Evolutionary conservation across 2,113 vertebrate species (phyloP).

Genomic region (Charina bottae): DNA sequence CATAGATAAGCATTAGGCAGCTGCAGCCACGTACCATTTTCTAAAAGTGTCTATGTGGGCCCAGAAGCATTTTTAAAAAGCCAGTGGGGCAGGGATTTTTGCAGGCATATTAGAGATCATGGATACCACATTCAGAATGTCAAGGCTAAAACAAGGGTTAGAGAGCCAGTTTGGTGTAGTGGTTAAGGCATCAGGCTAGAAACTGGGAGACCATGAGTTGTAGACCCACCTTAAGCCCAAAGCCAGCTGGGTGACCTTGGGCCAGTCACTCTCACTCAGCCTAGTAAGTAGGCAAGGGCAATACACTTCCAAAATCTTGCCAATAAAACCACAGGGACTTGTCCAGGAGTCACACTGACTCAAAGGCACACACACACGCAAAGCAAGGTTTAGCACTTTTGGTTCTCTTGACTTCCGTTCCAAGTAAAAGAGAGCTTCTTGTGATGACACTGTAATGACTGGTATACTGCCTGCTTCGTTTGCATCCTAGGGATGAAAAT

Average conservation of each 20-base stretch:
- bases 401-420: neutral
- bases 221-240: neutral
- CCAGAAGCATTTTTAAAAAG: neutral
- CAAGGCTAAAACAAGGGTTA: neutral
- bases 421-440: slow-evolving; percentile 9
- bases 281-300: neutral
- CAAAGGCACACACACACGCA: neutral
- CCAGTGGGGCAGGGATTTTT: neutral
- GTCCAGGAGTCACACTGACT: neutral
- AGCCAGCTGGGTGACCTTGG: neutral
- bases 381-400: slow-evolving; percentile 2
- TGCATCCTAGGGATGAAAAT: slow-evolving; percentile 24
- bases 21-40: neutral
- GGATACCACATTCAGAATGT: neutral
- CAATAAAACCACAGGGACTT: neutral
- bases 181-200: neutral
- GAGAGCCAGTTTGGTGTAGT: neutral
- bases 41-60: neutral
- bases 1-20: neutral
- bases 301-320: neutral
- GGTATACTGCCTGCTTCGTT: slow-evolving; percentile 22
- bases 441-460: neutral
- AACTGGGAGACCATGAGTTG: neutral
- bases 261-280: neutral
- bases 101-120: neutral